Conservation (phyloP, 1,140 invertebrate genomes). For the Ceratina calcarata region DNA sequence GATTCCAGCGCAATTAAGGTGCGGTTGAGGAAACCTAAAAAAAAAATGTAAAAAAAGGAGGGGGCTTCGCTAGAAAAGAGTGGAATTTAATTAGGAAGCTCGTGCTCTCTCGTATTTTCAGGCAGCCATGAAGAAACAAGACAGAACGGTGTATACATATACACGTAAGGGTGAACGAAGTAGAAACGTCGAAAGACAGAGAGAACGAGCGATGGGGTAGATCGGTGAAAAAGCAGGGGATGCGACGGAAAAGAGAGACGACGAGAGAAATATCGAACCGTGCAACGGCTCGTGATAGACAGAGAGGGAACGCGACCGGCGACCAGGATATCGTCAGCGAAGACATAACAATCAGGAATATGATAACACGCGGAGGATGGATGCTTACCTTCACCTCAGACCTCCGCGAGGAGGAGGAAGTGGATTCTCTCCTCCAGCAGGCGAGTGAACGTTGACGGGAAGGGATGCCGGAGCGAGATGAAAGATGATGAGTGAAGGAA, state of each 20-base stretch:
- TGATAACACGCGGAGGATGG: conserved; percentile 74
- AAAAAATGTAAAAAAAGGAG: conserved; percentile 54
- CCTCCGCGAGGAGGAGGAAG: conserved; percentile 56
- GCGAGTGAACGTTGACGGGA: conserved; percentile 51
- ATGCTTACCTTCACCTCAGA: conserved; percentile 73
- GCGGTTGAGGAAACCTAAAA: conserved; percentile 77
- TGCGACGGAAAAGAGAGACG: conserved; percentile 47
- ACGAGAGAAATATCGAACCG: conserved; percentile 54
- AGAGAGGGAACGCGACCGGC: conserved; percentile 6
- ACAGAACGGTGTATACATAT: conserved; percentile 29
- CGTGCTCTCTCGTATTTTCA: conserved; percentile 73
- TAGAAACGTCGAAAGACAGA: not conserved
- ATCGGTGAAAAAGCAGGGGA: conserved; percentile 44
- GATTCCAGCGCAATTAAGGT: conserved; percentile 76
- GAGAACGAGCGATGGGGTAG: not conserved
- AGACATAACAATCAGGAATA: conserved; percentile 79
- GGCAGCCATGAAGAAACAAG: conserved; percentile 74
- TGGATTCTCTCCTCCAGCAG: conserved; percentile 36
- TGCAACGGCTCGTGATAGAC: conserved; percentile 13
- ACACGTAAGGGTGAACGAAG: conserved; percentile 6
- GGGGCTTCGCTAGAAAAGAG: conserved; percentile 72
- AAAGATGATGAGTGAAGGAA: conserved; percentile 80
- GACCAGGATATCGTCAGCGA: conserved; percentile 63
- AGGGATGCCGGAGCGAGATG: conserved; percentile 69
- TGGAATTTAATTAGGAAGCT: conserved; percentile 78